phyloP scores from a whole-genome alignment of 2,797 vertebrate species.

The Rhadinocentrus ornatus region DNA sequence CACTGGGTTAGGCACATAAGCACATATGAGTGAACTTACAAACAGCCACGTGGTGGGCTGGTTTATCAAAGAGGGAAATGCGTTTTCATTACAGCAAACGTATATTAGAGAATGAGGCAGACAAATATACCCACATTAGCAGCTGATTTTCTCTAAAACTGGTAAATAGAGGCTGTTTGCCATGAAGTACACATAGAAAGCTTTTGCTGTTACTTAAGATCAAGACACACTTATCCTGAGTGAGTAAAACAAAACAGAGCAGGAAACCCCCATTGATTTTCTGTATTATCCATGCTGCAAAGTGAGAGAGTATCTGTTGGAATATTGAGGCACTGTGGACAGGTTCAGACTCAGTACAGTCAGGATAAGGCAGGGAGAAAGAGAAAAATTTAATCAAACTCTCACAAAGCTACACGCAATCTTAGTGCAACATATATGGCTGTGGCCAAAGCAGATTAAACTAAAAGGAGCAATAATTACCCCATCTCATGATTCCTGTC shows the following conservation, averaged over 20 bases:
- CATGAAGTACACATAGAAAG: not conserved
- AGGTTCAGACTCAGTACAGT: not conserved
- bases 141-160: not conserved
- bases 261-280: not conserved
- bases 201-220: not conserved
- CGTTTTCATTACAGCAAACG: not conserved
- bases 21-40: constrained; percentile 4
- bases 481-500: constrained; percentile 46
- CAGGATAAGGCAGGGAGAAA: not conserved
- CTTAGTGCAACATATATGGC: constrained; percentile 30
- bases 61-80: not conserved
- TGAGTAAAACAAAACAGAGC: not conserved
- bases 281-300: not conserved
- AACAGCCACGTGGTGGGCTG: not conserved
- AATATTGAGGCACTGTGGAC: no score
- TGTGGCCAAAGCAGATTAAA: constrained; percentile 32
- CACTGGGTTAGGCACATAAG: not conserved
- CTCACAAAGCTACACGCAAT: constrained; percentile 34
- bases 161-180: not conserved
- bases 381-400: constrained; percentile 6
- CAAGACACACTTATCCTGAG: not conserved
- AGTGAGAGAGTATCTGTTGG: not conserved
- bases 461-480: constrained; percentile 52
- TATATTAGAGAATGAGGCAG: not conserved
- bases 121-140: not conserved